Percentiles rank a stretch among this genome's conserved stretches.
These are phyloP conservation scores for Laothoe populi DNA, from an alignment of 2,888 invertebrate species.

Conservation along the genomic window DNA sequence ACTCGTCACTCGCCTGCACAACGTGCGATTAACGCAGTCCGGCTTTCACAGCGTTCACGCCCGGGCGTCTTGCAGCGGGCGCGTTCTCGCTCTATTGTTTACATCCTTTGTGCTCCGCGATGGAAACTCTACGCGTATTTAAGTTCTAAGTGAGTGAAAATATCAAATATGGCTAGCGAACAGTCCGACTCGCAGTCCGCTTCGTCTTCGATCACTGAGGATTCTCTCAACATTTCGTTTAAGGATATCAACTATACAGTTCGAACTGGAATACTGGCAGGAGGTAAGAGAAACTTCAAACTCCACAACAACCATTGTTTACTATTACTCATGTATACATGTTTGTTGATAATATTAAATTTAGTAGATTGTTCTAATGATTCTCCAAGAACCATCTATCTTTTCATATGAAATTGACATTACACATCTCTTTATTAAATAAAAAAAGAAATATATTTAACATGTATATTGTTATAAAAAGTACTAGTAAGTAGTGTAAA, in stretches of 20 bases:
- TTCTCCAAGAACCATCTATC: background rate
- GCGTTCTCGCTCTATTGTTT: conserved; percentile 64
- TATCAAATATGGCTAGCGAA: conserved; percentile 67
- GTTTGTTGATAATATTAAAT: conserved; percentile 27
- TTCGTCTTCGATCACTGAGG: conserved; percentile 70
- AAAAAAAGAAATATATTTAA: conserved; percentile 2
- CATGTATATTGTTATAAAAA: background rate
- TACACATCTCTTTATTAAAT: background rate
- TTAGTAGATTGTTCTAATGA: conserved; percentile 18
- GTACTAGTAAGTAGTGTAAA: background rate
- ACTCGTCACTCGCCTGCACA: conserved; percentile 42
- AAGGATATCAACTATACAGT: conserved; percentile 87
- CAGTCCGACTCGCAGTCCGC: conserved; percentile 71
- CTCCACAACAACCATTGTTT: conserved; percentile 24
- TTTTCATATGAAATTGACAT: background rate
- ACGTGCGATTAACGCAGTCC: conserved; percentile 37
- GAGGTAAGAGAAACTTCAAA: conserved; percentile 70
- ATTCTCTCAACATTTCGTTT: conserved; percentile 87
- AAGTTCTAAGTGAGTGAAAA: conserved; percentile 52
- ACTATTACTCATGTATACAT: conserved; percentile 20
- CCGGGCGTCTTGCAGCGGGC: conserved; percentile 48
- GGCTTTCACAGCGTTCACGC: conserved; percentile 48
- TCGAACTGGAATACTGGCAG: conserved; percentile 82
- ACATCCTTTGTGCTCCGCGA: conserved; percentile 69
- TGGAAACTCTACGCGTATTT: conserved; percentile 52